These are phyloP conservation scores for Balaeniceps rex DNA, from an alignment of 2,113 vertebrate genomes.

Conservation along the genomic window DNA sequence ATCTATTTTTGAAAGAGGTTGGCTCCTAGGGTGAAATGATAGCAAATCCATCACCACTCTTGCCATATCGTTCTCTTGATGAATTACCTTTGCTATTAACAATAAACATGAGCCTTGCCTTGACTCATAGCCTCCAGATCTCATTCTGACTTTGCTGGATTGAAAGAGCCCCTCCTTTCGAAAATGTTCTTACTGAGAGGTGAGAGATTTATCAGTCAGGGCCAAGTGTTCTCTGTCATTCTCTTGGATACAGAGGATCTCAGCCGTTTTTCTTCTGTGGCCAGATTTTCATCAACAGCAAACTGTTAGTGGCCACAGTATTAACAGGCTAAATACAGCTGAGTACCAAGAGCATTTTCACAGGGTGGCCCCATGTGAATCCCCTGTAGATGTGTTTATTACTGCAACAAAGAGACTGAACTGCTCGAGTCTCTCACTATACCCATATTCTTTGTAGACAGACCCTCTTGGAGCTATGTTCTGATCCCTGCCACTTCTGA, in stretches of 20 bases:
- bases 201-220: not conserved
- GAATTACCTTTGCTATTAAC: constrained; percentile 19
- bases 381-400: not conserved
- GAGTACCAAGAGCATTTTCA: not conserved
- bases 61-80: not conserved
- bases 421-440: not conserved
- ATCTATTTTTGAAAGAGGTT: constrained; percentile 37
- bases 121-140: not conserved
- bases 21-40: not conserved
- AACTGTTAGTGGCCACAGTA: not conserved
- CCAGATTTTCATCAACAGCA: not conserved
- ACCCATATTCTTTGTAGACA: not conserved
- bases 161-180: not conserved
- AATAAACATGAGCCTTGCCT: constrained; percentile 15
- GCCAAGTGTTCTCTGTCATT: not conserved
- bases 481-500: not conserved
- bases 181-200: not conserved
- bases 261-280: not conserved
- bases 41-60: constrained; percentile 5
- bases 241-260: not conserved
- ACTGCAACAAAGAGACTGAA: not conserved
- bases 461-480: not conserved
- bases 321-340: not conserved
- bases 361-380: not conserved
- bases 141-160: constrained; percentile 17